Evolutionary conservation across 2,888 invertebrate genomes (phyloP), one percentile per base, ranked within the genome.

Genomic region (Rotaria magnacalcarata): DNA sequence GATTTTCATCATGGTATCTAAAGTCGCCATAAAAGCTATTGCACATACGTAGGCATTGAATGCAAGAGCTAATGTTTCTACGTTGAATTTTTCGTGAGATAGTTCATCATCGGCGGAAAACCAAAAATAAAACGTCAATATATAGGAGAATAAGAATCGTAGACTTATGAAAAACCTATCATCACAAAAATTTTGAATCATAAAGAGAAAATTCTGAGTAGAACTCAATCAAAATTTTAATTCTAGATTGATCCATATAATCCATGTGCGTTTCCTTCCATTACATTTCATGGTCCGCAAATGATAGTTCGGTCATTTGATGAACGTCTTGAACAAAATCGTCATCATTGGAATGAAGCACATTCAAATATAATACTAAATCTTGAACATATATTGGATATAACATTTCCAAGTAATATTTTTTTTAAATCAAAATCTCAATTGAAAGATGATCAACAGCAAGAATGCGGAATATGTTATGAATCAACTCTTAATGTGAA

Each of bases 391-490:
- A 21, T 80, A 7, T 24, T 80, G 2, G 80, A 80, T 47, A 47
- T 80, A n/a, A 80, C 80, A 47, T 80, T 80, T 47, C 80, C 80
- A 47, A 80, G 21, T 21, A 80, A 47, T 47, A 43, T 80, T n/a
- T 80, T 43, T 34, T 47, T n/a, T 47, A 10, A n/a, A n/a, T 80
- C n/a, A 24, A 47, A 47, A 47, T 80, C 80, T 80, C 80, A 80
- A 80, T 11, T 47, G 6, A 47, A 43, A 10, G 80, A 80, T n/a
- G 47, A 34, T 67, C 67, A 67, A 67, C 67, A 67, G 34, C 34
- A 47, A 80, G 80, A 80, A 80, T 80, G 80, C 47, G 80, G 80
- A 11, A 80, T 80, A 80, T 80, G 80, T 80, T 80, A 47, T 47
- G 43, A 43, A 47, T 47, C 43, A 24, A 80, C 47, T 24, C 3